These are phyloP conservation scores for Telenomus remus DNA, from an alignment of 1,140 invertebrate genomes.

Conservation along the genomic window DNA sequence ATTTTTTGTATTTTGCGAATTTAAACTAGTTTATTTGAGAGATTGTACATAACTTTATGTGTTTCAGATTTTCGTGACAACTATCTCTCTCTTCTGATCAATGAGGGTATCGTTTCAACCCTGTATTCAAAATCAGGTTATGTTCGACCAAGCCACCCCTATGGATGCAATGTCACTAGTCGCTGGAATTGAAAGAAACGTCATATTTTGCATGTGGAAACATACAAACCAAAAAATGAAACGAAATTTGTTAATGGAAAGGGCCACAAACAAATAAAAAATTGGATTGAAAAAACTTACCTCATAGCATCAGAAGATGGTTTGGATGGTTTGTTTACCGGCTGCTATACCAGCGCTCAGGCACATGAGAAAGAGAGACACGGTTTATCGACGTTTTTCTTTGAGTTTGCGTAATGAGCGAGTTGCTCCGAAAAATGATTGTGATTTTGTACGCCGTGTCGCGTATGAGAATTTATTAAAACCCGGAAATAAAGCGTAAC, in stretches of 20 bases:
- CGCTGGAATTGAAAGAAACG: too few relatives aligned
- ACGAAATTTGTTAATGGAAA: neutral
- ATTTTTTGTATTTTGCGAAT: too few relatives aligned
- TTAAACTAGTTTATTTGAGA: too few relatives aligned
- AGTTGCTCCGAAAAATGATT: constrained; percentile 63
- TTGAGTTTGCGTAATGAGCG: constrained; percentile 66
- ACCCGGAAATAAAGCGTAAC: constrained; percentile 2
- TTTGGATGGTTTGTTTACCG: constrained; percentile 14
- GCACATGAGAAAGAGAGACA: constrained; percentile 20
- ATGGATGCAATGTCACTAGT: too few relatives aligned
- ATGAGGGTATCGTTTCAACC: constrained; percentile 14
- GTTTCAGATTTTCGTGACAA: constrained; percentile 55
- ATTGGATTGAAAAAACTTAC: constrained; percentile 6
- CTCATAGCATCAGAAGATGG: constrained; percentile 14
- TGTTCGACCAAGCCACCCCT: constrained; percentile 14
- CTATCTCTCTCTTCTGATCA: constrained; percentile 59
- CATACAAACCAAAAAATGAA: too few relatives aligned
- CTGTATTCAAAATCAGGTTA: constrained; percentile 32
- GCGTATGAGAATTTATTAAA: constrained; percentile 21
- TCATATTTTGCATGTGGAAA: too few relatives aligned
- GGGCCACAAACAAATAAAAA: too few relatives aligned
- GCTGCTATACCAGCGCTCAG: constrained; percentile 15
- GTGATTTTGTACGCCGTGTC: constrained; percentile 26
- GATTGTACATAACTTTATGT: too few relatives aligned
- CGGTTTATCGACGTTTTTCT: constrained; percentile 72